Conservation (phyloP, 1,140 invertebrate genomes). For the Lordiphosa mommai region DNA sequence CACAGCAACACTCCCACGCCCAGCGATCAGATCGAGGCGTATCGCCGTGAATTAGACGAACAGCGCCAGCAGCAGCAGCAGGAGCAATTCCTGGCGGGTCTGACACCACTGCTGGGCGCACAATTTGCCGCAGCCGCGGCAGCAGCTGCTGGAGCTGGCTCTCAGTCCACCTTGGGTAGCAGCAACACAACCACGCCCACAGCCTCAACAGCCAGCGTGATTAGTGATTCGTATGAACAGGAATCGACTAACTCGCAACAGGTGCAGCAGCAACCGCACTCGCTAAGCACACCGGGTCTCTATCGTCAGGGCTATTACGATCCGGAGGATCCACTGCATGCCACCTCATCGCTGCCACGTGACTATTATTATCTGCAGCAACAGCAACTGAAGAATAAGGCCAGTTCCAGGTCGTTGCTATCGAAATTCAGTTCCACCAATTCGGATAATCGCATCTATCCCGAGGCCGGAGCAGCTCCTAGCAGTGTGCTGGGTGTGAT, state of each 20-base stretch:
- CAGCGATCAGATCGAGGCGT: constrained; percentile 76
- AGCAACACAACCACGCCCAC: constrained; percentile 49
- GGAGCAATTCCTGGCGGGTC: constrained; percentile 72
- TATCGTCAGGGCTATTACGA: constrained; percentile 67
- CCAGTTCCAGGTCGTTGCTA: constrained; percentile 56
- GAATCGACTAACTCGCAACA: constrained; percentile 42
- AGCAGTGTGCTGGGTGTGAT: constrained; percentile 54
- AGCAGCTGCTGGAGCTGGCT: constrained; percentile 58
- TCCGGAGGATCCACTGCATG: constrained; percentile 68
- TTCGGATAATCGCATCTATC: constrained; percentile 75
- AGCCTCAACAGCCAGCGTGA: constrained; percentile 60
- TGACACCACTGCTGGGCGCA: constrained; percentile 68
- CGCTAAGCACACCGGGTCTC: constrained; percentile 60
- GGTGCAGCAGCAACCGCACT: constrained; percentile 44
- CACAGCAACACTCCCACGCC: constrained; percentile 70
- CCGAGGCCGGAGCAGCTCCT: constrained; percentile 34
- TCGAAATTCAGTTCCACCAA: constrained; percentile 70
- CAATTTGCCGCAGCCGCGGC: constrained; percentile 65
- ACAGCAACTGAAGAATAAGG: constrained; percentile 73
- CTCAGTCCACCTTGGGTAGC: constrained; percentile 54
- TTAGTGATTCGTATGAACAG: constrained; percentile 62
- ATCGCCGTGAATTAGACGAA: constrained; percentile 78
- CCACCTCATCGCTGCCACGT: constrained; percentile 70
- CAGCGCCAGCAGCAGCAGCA: constrained; percentile 78
- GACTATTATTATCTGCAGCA: constrained; percentile 76